Percentiles rank a stretch among this genome's conserved stretches.
phyloP scores from a whole-genome alignment of 1,140 invertebrate genomes.

The Aphaenogaster floridana region DNA sequence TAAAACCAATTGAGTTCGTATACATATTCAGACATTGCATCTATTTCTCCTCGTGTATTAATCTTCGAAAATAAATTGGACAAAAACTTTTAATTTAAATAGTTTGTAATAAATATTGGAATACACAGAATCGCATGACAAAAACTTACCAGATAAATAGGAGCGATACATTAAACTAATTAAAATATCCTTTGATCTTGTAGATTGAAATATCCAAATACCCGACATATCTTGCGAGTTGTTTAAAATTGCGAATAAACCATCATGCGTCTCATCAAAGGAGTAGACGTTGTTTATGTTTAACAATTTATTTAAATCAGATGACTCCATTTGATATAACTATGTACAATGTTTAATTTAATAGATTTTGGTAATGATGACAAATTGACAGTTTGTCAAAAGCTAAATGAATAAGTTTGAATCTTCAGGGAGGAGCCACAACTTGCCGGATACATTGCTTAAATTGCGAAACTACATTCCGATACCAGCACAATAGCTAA shows the following conservation, averaged over 20 bases:
- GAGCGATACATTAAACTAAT: not conserved
- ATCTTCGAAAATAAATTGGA: not conserved
- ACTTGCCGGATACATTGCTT: conserved; percentile 77
- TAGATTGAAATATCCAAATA: conserved; percentile 12
- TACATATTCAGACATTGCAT: not conserved
- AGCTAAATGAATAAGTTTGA: conserved; percentile 53
- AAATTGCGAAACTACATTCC: conserved; percentile 85
- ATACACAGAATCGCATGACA: not conserved
- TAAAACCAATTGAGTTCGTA: not conserved
- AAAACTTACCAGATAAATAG: conserved; percentile 24
- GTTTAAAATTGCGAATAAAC: not conserved
- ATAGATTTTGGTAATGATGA: conserved; percentile 72
- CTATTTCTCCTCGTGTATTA: not conserved
- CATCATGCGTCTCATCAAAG: not conserved
- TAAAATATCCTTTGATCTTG: conserved; percentile 11
- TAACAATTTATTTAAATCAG: conserved; percentile 83
- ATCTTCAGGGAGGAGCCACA: conserved; percentile 49
- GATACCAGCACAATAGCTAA: conserved; percentile 78
- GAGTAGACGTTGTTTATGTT: conserved; percentile 60
- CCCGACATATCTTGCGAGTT: not conserved
- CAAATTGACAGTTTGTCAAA: conserved; percentile 58
- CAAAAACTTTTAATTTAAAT: conserved; percentile 11
- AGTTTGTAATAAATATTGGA: not conserved
- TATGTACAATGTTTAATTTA: conserved; percentile 84
- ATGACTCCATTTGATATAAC: conserved; percentile 79